Percentiles rank a stretch among this genome's conserved stretches.
Evolutionary conservation across 2,888 invertebrate species (phyloP).

Genomic region (Helobdella robusta): DNA sequence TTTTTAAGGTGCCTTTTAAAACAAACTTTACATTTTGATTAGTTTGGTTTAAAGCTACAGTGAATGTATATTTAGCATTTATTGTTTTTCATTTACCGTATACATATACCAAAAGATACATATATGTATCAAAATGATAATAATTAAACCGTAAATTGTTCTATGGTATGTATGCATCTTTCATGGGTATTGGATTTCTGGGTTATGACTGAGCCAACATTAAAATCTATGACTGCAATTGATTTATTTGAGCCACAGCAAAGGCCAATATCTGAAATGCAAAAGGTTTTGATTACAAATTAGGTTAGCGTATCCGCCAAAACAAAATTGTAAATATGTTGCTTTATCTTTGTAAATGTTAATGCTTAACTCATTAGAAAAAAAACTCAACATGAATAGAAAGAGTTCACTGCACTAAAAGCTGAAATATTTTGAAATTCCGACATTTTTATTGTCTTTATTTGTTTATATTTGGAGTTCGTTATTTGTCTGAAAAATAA

Average conservation of each 20-base stretch:
- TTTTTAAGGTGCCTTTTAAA: too few relatives aligned
- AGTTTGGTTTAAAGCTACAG: too few relatives aligned
- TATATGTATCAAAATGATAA: too few relatives aligned
- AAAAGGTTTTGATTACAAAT: neutral
- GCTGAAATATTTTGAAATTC: slow-evolving; percentile 41
- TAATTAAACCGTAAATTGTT: slow-evolving; percentile 45
- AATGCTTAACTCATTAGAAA: too few relatives aligned
- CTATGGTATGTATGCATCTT: slow-evolving; percentile 41
- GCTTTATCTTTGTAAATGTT: too few relatives aligned
- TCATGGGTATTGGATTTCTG: slow-evolving; percentile 42
- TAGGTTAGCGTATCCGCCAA: too few relatives aligned
- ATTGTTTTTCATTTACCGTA: too few relatives aligned
- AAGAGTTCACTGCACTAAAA: slow-evolving; percentile 44
- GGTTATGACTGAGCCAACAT: slow-evolving; percentile 39
- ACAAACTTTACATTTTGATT: too few relatives aligned
- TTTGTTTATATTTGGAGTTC: slow-evolving; percentile 44
- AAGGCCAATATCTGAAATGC: slow-evolving; percentile 42
- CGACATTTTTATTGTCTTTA: slow-evolving; percentile 38
- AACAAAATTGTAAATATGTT: too few relatives aligned
- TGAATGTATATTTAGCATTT: too few relatives aligned
- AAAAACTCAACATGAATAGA: slow-evolving; percentile 47
- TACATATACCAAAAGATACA: too few relatives aligned
- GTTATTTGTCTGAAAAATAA: slow-evolving; percentile 40
- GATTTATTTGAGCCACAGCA: slow-evolving; percentile 46
- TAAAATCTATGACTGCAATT: slow-evolving; percentile 46